Percentiles rank a stretch among this genome's conserved stretches.
phyloP scores from a whole-genome alignment of 2,888 invertebrate species.

The Lamproptera curius region DNA sequence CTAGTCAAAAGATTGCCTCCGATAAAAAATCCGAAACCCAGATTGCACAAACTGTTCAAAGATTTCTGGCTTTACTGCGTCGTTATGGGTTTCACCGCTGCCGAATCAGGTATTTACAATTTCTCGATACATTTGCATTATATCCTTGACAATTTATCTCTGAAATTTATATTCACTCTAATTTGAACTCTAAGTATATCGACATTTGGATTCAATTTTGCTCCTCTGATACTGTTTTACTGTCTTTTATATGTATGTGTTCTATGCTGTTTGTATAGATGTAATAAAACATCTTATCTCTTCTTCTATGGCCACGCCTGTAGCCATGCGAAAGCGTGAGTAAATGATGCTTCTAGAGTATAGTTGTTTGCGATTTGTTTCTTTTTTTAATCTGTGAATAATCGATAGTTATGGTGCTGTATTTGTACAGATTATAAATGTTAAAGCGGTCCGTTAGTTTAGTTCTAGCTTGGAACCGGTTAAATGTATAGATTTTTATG shows the following conservation, averaged over 20 bases:
- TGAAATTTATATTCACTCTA: slow-evolving; percentile 32
- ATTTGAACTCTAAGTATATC: slow-evolving; percentile 28
- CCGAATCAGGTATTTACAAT: slow-evolving; percentile 79
- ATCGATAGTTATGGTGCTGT: slow-evolving; percentile 35
- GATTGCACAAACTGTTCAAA: slow-evolving; percentile 96
- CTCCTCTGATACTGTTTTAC: slow-evolving; percentile 22
- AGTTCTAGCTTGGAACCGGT: background rate
- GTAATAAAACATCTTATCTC: slow-evolving; percentile 64
- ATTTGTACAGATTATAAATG: slow-evolving; percentile 22
- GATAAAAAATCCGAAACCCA: slow-evolving; percentile 92
- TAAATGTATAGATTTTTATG: background rate
- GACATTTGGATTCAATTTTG: slow-evolving; percentile 28
- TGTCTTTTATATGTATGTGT: slow-evolving; percentile 18
- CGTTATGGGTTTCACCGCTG: slow-evolving; percentile 97
- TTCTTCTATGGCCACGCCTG: slow-evolving; percentile 73
- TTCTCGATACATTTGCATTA: slow-evolving; percentile 13
- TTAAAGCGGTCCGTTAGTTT: background rate
- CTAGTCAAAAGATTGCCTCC: slow-evolving; percentile 91
- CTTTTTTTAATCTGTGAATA: slow-evolving; percentile 30
- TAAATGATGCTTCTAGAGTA: slow-evolving; percentile 65
- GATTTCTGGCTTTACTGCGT: slow-evolving; percentile 99
- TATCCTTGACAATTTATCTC: slow-evolving; percentile 29
- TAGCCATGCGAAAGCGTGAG: slow-evolving; percentile 78
- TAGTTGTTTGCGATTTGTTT: slow-evolving; percentile 56
- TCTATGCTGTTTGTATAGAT: slow-evolving; percentile 40